phyloP scores from a whole-genome alignment of 2,888 invertebrate species.

The Synanthedon andrenaeformis region DNA sequence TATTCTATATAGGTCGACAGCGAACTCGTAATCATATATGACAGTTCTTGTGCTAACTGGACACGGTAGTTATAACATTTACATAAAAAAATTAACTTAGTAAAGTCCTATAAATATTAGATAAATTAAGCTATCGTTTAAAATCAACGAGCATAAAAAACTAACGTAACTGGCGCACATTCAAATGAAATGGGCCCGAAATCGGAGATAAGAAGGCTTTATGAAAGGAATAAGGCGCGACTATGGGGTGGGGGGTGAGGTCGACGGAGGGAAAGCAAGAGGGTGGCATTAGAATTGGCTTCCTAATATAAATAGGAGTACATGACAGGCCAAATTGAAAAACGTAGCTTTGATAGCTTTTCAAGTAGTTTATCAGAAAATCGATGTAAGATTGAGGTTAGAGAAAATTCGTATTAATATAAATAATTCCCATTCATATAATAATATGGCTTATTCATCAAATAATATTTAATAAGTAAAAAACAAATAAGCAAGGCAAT shows the following conservation, averaged over 20 bases:
- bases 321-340: conserved; percentile 4
- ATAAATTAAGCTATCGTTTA: neutral
- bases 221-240: conserved; percentile 42
- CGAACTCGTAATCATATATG: no score
- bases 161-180: conserved; percentile 39
- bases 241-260: conserved; percentile 9
- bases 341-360: neutral
- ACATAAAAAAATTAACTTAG: no score
- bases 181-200: conserved; percentile 65
- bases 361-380: neutral
- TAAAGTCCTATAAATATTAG: no score
- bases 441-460: no score
- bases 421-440: no score
- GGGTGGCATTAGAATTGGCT: conserved; percentile 19
- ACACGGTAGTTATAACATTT: no score
- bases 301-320: conserved; percentile 20
- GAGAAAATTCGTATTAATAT: neutral
- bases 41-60: no score
- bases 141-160: conserved; percentile 17
- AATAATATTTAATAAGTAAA: no score
- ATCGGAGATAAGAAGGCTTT: conserved; percentile 58
- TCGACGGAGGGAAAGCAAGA: conserved; percentile 2
- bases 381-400: neutral
- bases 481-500: no score
- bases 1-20: no score